Percentiles rank a stretch among this genome's conserved stretches.
phyloP scores from a whole-genome alignment of 2,797 vertebrate genomes.

The Neomorphus geoffroyi region DNA sequence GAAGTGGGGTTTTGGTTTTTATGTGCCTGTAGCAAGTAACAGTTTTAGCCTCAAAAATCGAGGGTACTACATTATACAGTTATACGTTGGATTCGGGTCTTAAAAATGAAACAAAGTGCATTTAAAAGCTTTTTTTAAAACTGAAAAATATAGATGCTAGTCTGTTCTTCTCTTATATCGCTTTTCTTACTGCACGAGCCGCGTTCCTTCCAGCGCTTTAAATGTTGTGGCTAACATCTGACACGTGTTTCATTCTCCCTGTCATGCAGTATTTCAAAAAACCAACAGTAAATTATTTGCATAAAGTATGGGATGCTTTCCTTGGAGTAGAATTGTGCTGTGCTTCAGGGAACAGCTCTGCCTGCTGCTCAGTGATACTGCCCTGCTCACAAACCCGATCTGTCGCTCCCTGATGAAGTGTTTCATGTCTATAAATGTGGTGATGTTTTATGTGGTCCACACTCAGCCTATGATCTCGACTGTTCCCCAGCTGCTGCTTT shows the following conservation, averaged over 20 bases:
- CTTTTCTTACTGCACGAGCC: neutral
- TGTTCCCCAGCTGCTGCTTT: neutral
- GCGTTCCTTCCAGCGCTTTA: neutral
- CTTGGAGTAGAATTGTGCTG: neutral
- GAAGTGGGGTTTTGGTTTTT: neutral
- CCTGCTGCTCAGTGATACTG: neutral
- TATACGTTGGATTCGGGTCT: neutral
- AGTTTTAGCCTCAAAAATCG: neutral
- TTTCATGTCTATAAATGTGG: neutral
- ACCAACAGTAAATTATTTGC: conserved; percentile 10
- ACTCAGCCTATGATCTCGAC: neutral
- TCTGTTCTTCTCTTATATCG: neutral
- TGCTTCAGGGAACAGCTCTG: neutral
- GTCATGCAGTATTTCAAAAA: neutral
- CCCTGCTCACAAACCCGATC: neutral
- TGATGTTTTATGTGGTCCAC: neutral
- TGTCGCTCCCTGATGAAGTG: neutral
- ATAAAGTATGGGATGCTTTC: conserved; percentile 21
- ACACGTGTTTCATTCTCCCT: neutral
- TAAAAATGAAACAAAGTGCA: neutral
- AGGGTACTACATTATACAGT: neutral
- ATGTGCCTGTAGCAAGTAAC: neutral
- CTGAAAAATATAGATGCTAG: neutral
- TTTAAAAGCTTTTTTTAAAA: neutral
- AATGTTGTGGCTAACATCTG: neutral